Evolutionary conservation across 2,888 invertebrate species (phyloP), one percentile per base, ranked within the genome.

Genomic region (Drosophila kanekoi): DNA sequence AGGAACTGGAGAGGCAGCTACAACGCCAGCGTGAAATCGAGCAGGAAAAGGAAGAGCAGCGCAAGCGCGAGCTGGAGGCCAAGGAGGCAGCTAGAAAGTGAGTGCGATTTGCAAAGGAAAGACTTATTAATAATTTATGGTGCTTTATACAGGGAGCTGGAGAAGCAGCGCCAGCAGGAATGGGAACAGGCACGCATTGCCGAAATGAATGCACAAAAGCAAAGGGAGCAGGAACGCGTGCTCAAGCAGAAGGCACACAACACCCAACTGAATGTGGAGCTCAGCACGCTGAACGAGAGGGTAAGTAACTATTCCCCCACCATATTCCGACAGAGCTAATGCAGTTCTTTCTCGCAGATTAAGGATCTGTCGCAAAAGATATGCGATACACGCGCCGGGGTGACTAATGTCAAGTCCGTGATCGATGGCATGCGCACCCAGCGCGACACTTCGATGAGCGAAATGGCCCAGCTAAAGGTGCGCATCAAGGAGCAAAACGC

Each of bases 341-440:
- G 8, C 0, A 13, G 4, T 5, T n/a, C 10, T 35, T 4, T 6
- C 28, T 13, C 90, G 94, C 23, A 92, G 95, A 96, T 97, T 28
- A 95, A 95, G 73, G 97, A 97, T 89, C 92, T 97, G 54, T 96
- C 96, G 9, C 95, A 95, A 78, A 96, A 96, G 90, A 97, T 97
- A 75, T 95, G 95, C 83, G 96, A 97, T 89, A 96, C 97, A 0
- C 94, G 96, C 16, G 96, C 96, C 5, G 97, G 96, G 2, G 98
- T 99, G 0, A 97, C 98, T 0, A 96, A 96, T 38, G 96, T 98
- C 2, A 99, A 99, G 92, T 95, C 97, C 1, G 97, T 97, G n/a
- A 99, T 99, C 63, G 99, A 99, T 91, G 96, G 97, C 0, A 99
- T 99, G 99, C 94, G 96, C 56, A 94, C 96, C 0, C 97, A 97